Conservation (phyloP, 1,140 invertebrate species). For the Anagrus nilaparvatae region DNA sequence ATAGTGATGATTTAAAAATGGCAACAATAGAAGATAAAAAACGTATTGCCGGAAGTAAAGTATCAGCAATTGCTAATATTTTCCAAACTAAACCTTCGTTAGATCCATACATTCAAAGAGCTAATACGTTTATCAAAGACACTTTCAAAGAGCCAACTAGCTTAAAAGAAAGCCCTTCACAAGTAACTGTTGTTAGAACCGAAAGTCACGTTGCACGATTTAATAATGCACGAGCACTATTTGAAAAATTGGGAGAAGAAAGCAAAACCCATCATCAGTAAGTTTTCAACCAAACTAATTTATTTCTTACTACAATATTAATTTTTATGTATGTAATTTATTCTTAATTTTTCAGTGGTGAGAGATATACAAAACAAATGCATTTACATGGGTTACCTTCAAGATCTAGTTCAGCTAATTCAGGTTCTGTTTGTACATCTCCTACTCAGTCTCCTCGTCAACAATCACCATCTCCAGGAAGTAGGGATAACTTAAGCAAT, state of each 20-base stretch:
- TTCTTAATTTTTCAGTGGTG: constrained; percentile 28
- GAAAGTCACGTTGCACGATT: constrained; percentile 84
- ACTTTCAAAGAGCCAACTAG: constrained; percentile 35
- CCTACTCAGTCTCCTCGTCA: constrained; percentile 38
- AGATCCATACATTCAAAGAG: constrained; percentile 37
- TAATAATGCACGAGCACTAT: constrained; percentile 83
- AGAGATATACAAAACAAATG: constrained; percentile 30
- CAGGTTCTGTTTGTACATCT: constrained; percentile 46
- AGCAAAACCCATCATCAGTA: constrained; percentile 45
- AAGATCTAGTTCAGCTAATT: constrained; percentile 50
- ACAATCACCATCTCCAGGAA: constrained; percentile 38
- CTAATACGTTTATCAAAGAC: constrained; percentile 31
- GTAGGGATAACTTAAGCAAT: constrained; percentile 31
- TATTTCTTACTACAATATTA: too few relatives aligned
- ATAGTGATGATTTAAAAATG: too few relatives aligned
- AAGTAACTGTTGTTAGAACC: constrained; percentile 68
- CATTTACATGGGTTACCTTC: constrained; percentile 41
- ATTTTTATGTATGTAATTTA: constrained; percentile 1
- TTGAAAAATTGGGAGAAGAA: constrained; percentile 81
- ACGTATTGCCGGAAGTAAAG: constrained; percentile 62
- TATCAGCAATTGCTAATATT: constrained; percentile 82
- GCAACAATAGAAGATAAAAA: constrained; percentile 61
- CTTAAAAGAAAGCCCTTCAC: constrained; percentile 41
- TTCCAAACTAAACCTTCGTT: constrained; percentile 60
- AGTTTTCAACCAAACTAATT: too few relatives aligned